phyloP scores from a whole-genome alignment of 2,888 invertebrate species.

The Pristionchus mayeri region DNA sequence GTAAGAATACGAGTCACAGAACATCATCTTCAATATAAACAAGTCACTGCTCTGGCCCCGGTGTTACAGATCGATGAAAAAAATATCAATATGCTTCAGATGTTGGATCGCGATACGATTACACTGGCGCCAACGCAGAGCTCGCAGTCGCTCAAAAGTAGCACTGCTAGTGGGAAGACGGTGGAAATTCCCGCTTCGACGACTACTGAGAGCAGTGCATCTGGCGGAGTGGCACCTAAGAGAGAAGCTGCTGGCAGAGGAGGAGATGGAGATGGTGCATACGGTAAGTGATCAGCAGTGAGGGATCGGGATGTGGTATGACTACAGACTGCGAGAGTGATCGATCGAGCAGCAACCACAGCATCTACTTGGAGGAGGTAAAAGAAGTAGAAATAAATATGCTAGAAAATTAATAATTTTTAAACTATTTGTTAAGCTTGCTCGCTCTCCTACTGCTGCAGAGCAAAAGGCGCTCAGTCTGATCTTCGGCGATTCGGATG shows the following conservation, averaged over 20 bases:
- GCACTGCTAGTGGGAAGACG: neutral
- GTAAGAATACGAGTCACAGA: too few relatives aligned
- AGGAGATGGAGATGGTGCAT: neutral
- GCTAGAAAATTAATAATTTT: neutral
- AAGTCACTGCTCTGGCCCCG: too few relatives aligned
- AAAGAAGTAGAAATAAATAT: neutral
- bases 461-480: neutral
- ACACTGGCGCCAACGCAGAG: constrained; percentile 3
- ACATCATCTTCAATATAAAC: too few relatives aligned
- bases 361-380: neutral
- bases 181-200: neutral
- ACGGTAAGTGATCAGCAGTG: neutral
- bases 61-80: too few relatives aligned
- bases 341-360: neutral
- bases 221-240: neutral
- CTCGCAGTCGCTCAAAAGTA: neutral
- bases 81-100: too few relatives aligned
- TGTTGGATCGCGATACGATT: neutral
- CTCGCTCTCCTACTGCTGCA: neutral
- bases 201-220: too few relatives aligned
- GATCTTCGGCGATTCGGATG: constrained; percentile 36
- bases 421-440: neutral
- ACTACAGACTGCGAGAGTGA: neutral
- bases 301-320: neutral
- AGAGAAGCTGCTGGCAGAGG: constrained; percentile 3